Conservation (phyloP, 2,113 vertebrate species). For the Gopherus flavomarginatus region DNA sequence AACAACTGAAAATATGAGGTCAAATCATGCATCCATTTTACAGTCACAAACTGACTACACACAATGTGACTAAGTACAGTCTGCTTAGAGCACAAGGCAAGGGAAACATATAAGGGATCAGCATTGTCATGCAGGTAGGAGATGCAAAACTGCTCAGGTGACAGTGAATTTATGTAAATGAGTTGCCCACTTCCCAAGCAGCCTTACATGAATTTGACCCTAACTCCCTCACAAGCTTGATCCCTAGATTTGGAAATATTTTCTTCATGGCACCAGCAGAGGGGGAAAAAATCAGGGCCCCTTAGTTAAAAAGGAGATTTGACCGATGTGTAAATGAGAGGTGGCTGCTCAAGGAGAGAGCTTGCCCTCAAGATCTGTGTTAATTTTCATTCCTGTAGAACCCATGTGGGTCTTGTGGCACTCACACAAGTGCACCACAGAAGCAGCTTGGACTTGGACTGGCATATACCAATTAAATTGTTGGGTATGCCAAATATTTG, state of each 20-base stretch:
- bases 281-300: neutral
- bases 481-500: too few species aligned
- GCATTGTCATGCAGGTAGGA: neutral
- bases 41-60: accelerated
- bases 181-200: neutral
- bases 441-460: too few species aligned
- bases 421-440: too few species aligned
- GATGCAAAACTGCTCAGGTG: neutral
- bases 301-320: neutral
- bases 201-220: neutral
- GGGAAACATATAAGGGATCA: neutral
- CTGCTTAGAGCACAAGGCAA: accelerated
- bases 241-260: accelerated
- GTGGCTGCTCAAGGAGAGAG: too few species aligned
- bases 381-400: too few species aligned
- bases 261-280: neutral
- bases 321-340: neutral
- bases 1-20: accelerated
- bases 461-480: too few species aligned
- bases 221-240: neutral
- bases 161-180: too few species aligned
- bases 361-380: too few species aligned
- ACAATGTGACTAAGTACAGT: accelerated
- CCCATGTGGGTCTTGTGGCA: too few species aligned
- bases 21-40: neutral